Evolutionary conservation across 2,797 vertebrate species (phyloP), one percentile per base, ranked within the genome.

Genomic region (Sebastes glaucus): DNA sequence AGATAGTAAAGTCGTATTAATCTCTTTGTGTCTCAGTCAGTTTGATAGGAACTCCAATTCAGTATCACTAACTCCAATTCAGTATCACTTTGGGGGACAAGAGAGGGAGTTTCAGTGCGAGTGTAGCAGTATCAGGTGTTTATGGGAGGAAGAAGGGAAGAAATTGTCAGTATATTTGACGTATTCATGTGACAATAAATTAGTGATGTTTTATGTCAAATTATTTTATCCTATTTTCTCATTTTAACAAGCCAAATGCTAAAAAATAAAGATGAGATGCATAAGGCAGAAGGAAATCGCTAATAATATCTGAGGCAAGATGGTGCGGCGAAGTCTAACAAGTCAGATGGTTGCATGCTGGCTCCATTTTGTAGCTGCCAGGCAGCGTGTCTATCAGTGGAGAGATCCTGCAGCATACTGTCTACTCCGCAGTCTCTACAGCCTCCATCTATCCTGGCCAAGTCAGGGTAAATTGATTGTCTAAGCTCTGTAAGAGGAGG

Each of bases 381-480:
- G 81, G 86, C 86, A 82, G 78, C 52, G 78, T 87, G 92, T 92
- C 91, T 89, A 86, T 94, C 90, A 90, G 88, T 52, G 64, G 65
- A 88, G 81, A 71, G 81, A 92, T 94, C 86, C 90, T 88, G 89
- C 90, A 88, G 91, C 91, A 89, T 82, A 90, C 82, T 77, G 92
- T 94, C 91, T 93, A 89, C 89, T 90, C 90, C 35, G 82, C 92
- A 89, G 91, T 92, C 91, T 90, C 87, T 75, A 70, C 86, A 87
- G 80, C 88, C 88, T 89, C 88, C 88, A 90, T 91, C 86, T 81
- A 87, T 91, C 82, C 85, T 78, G 74, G 82, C 90, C 84, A 88
- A 94, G 92, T 92, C 93, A 90, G 89, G 78, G 64, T 87, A 92
- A 92, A 93, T 92, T 89, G 92, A 94, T 90, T 92, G 91, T 91